A percentile compares a stretch with the other conserved stretches of the same genome.
phyloP scores from a whole-genome alignment of 2,113 vertebrate species.

The Hypanus sabinus region DNA sequence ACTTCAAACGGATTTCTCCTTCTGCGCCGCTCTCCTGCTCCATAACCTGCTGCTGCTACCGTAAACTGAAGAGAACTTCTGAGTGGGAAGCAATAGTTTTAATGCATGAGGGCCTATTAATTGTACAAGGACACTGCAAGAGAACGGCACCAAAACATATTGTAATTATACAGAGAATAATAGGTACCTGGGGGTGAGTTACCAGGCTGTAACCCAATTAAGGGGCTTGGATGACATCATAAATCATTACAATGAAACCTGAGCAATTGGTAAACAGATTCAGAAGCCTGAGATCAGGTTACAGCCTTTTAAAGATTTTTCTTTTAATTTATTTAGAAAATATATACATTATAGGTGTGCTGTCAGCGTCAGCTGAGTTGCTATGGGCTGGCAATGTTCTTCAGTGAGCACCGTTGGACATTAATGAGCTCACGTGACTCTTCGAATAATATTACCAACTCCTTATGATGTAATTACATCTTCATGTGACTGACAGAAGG shows the following conservation, averaged over 20 bases:
- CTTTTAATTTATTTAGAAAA: not conserved
- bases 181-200: conserved; percentile 37
- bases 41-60: not conserved
- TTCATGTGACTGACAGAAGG: conserved; percentile 28
- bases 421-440: conserved; percentile 32
- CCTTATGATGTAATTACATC: conserved; percentile 31
- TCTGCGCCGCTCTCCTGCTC: not conserved
- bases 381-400: not conserved
- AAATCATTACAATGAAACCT: conserved; percentile 29
- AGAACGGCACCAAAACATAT: conserved; percentile 18
- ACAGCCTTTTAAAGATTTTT: not conserved
- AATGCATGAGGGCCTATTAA: conserved; percentile 5
- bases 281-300: conserved; percentile 4
- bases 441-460: conserved; percentile 33
- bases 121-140: conserved; percentile 17
- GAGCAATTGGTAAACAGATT: not conserved
- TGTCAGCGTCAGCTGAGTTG: not conserved
- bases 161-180: conserved; percentile 35
- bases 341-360: not conserved
- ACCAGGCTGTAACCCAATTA: conserved; percentile 35
- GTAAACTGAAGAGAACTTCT: not conserved
- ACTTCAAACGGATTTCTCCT: not conserved
- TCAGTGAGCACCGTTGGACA: not conserved
- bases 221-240: conserved; percentile 31
- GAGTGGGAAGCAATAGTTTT: not conserved